Evolutionary conservation across 2,888 invertebrate species (phyloP).

Genomic region (Caenorhabditis drosophilae): DNA sequence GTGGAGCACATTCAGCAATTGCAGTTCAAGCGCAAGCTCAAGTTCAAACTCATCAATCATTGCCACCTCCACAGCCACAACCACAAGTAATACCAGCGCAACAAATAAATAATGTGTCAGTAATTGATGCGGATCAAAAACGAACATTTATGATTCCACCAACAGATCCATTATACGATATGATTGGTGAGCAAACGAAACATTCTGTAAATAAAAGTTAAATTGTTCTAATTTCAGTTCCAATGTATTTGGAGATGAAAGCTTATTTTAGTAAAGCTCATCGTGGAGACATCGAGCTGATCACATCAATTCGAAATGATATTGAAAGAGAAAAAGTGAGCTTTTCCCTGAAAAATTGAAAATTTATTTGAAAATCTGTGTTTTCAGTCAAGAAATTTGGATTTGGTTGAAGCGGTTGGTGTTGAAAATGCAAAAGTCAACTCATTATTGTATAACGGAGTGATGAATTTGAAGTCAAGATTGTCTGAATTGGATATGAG

Average conservation of each 20-base stretch:
- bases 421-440: constrained; percentile 6
- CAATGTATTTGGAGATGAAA: constrained; percentile 21
- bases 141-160: constrained; percentile 42
- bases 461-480: constrained; percentile 17
- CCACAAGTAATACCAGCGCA: constrained; percentile 13
- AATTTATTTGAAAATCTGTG: too few species aligned
- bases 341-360: too few species aligned
- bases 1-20: not conserved
- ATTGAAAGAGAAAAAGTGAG: constrained; percentile 2
- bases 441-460: constrained; percentile 17
- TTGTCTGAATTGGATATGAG: constrained; percentile 47
- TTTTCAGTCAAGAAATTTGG: constrained; percentile 8
- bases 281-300: constrained; percentile 4
- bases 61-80: constrained; percentile 1
- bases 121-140: constrained; percentile 11
- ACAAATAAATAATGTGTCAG: not conserved
- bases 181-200: constrained; percentile 3
- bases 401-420: not conserved
- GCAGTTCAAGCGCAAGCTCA: not conserved
- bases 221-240: constrained; percentile 3
- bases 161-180: constrained; percentile 32
- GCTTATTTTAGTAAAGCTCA: constrained; percentile 5
- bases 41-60: not conserved
- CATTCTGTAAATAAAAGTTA: not conserved
- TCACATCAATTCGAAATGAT: constrained; percentile 6